Percentiles rank a stretch among this genome's conserved stretches.
Conservation (phyloP, 2,888 invertebrate species). For the Stegana nigrithorax region DNA sequence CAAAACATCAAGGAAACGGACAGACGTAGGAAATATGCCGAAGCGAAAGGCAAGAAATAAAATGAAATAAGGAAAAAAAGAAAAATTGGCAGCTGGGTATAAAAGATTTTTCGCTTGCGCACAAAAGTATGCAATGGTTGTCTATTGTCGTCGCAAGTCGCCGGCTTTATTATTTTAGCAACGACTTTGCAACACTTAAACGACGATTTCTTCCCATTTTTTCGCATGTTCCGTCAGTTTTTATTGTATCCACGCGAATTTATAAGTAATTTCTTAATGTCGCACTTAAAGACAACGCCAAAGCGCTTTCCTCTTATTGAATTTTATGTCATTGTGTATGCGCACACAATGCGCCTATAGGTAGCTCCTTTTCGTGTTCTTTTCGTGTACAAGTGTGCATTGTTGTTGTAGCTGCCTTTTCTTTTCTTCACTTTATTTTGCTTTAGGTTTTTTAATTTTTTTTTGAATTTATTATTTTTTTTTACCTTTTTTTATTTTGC, state of each 20-base stretch:
- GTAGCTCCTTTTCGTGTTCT: not conserved
- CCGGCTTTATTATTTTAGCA: not conserved
- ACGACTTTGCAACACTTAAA: not conserved
- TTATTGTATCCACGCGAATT: not conserved
- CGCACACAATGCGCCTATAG: too few relatives aligned
- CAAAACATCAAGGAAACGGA: not conserved
- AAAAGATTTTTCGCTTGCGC: constrained; percentile 3
- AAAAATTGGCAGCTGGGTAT: constrained; percentile 21
- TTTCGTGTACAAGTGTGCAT: not conserved
- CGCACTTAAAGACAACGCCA: not conserved
- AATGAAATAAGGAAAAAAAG: constrained; percentile 23
- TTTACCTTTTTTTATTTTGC: too few relatives aligned
- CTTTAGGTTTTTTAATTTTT: constrained; percentile 32
- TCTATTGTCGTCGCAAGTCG: not conserved
- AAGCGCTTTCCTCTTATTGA: too few relatives aligned
- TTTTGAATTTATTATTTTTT: constrained; percentile 11
- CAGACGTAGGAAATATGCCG: not conserved
- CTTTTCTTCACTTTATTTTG: constrained; percentile 47
- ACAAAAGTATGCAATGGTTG: constrained; percentile 14
- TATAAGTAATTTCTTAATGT: not conserved
- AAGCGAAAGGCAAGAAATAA: not conserved
- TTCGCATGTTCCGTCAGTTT: not conserved
- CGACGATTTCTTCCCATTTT: not conserved
- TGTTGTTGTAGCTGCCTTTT: constrained; percentile 41
- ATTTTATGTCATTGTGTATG: too few relatives aligned